Base-by-base conservation (phyloP, 2,888 invertebrate genomes). In the Listrodromus nycthemerus region DNA sequence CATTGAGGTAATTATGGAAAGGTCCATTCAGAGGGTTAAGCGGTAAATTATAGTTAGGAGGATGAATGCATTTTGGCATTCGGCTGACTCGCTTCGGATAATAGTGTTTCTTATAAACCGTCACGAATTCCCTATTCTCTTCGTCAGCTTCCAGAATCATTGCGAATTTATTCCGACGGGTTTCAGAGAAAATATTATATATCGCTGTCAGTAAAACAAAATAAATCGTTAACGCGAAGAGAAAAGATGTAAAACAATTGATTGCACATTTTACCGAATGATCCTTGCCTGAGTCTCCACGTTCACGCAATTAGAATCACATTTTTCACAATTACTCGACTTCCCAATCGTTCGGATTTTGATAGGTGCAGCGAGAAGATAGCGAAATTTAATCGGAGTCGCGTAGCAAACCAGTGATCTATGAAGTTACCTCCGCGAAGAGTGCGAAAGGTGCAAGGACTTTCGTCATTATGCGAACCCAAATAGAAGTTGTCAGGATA, bases 101-200 rank as follows among this genome's bases (percentile, higher is more conserved):
- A 78, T 81, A 92, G 52, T 91, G 89, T 67, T 87, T 89, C 33
- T 70, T 87, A 19, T 89, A 90, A 30, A 86, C 80, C 0, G 92
- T 91, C 30, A 85, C n/a, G n/a, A 92, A 92, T 63, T 92, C 89
- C 10, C 91, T 88, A n/a, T 83, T 88, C 63, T 92, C 92, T 1
- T 90, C 88, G 2, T 90, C 91, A 7, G 86, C 73, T 61, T 91
- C 91, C 2, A 90, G 73, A 33, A 90, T 67, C 90, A 92, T 89
- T 74, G 55, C 65, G 27, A 21, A 45, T 75, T 55, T 16, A 45
- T 16, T 41, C 80, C 74, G 50, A 19, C n/a, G 55, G 10, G 16
- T 19, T 10, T 2, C 27, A 8, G 50, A 16, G 6, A 5, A 67
- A 30, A 67, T 27, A 21, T 41, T 41, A 13, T 41, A 41, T 41